phyloP scores from a whole-genome alignment of 2,797 vertebrate genomes.

The Phrynocephalus vlangalii region DNA sequence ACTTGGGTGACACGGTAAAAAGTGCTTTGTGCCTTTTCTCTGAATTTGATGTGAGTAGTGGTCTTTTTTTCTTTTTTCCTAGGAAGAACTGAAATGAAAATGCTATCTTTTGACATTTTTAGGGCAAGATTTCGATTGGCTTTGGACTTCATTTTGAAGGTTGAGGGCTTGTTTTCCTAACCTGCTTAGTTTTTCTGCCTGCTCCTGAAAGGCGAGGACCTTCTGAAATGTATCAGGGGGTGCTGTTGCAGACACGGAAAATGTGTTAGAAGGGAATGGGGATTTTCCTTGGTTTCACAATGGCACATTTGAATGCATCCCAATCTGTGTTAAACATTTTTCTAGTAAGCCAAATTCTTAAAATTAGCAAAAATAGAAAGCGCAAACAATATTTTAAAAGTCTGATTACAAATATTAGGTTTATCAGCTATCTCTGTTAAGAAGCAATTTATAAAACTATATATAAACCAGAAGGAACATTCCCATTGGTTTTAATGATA shows the following conservation, averaged over 20 bases:
- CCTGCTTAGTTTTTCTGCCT: neutral
- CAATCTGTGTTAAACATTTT: neutral
- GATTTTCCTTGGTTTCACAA: neutral
- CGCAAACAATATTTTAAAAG: neutral
- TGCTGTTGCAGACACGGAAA: too few species aligned
- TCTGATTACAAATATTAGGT: neutral
- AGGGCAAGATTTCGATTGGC: neutral
- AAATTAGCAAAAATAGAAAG: neutral
- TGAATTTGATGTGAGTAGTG: slow-evolving; percentile 11
- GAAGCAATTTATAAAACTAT: neutral
- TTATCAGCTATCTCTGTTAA: neutral
- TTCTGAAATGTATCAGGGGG: neutral
- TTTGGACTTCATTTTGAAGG: neutral
- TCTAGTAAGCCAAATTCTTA: neutral
- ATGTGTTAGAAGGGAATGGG: too few species aligned
- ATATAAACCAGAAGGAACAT: neutral
- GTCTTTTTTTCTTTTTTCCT: neutral
- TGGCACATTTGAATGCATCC: neutral
- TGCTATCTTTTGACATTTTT: neutral
- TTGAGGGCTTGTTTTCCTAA: neutral
- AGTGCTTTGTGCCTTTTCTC: neutral
- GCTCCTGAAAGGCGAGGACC: neutral
- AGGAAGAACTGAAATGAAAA: neutral
- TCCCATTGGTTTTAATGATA: too few species aligned
- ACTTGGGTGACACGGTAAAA: too few species aligned